phyloP scores from a whole-genome alignment of 2,797 vertebrate species.

The Salmo trutta region DNA sequence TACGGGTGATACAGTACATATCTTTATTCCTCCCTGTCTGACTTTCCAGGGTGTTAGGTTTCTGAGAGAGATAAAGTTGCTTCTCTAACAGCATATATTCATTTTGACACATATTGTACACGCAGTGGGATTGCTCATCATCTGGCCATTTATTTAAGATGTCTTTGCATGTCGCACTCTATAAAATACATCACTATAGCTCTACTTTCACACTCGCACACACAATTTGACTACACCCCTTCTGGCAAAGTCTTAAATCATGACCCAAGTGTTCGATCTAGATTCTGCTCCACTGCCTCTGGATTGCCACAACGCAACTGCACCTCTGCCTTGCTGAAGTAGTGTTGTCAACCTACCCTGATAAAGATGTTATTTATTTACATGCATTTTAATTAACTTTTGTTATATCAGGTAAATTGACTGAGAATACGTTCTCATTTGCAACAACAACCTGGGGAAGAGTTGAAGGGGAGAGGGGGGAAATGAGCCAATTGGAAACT shows the following conservation, averaged over 20 bases:
- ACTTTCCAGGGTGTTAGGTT: neutral
- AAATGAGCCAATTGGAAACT: too few species aligned
- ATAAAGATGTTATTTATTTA: neutral
- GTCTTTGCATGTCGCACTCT: neutral
- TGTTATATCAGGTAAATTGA: too few species aligned
- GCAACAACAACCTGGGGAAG: too few species aligned
- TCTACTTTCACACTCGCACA: neutral
- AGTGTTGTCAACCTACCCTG: neutral
- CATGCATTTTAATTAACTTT: too few species aligned
- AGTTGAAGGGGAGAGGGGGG: too few species aligned
- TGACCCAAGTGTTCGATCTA: neutral
- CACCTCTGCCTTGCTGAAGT: neutral
- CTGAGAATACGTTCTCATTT: too few species aligned
- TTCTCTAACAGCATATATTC: neutral
- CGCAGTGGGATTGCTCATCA: neutral
- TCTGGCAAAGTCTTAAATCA: neutral
- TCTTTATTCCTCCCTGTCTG: neutral
- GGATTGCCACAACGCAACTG: neutral
- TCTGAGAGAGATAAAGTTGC: neutral
- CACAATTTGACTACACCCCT: neutral
- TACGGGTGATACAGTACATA: too few species aligned
- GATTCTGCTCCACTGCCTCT: neutral
- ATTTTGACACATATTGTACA: neutral
- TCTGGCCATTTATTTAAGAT: constrained; percentile 12
- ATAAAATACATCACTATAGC: neutral